A percentile compares a stretch with the other conserved stretches of the same genome.
phyloP scores from a whole-genome alignment of 2,888 invertebrate genomes.

The Lypha dubia region DNA sequence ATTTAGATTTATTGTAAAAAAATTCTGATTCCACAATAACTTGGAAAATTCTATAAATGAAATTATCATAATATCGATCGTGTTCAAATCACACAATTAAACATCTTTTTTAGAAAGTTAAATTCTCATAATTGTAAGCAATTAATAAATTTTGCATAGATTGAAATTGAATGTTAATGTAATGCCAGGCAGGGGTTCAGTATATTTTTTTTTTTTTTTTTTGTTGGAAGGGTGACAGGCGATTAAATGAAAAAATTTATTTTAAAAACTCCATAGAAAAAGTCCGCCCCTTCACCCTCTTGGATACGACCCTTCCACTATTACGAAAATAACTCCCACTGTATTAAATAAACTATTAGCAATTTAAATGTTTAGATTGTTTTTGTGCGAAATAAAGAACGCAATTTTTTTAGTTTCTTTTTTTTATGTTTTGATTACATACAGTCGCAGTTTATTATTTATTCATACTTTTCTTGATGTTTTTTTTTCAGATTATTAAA shows the following conservation, averaged over 20 bases:
- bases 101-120: neutral
- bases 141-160: neutral
- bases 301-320: neutral
- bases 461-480: constrained; percentile 15
- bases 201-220: too few relatives aligned
- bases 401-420: constrained; percentile 20
- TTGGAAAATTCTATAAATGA: constrained; percentile 2
- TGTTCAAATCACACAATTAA: constrained; percentile 16
- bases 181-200: too few relatives aligned
- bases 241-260: too few relatives aligned
- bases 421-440: constrained; percentile 68
- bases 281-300: too few relatives aligned
- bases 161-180: neutral
- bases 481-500: constrained; percentile 39
- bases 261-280: too few relatives aligned
- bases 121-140: neutral
- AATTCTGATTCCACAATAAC: constrained; percentile 5
- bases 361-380: neutral
- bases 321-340: neutral
- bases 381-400: constrained; percentile 29
- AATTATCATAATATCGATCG: neutral
- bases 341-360: neutral
- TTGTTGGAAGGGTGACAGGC: too few relatives aligned
- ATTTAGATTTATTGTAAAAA: too few relatives aligned
- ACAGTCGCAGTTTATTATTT: constrained; percentile 70